Evolutionary conservation across 2,113 vertebrate genomes (phyloP).

Genomic region (Saiga tatarica): DNA sequence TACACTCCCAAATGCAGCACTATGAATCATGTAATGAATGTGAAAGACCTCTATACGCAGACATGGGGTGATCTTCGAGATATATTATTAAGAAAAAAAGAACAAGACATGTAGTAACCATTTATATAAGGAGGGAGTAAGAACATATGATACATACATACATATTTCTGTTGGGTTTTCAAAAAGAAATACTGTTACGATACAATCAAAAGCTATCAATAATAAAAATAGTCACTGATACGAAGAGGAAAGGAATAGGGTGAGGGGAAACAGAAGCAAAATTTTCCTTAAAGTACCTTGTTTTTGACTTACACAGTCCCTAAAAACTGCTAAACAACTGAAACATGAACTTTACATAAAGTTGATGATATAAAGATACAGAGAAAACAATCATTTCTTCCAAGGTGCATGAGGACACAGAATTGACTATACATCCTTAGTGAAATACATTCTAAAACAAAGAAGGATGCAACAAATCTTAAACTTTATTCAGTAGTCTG

Average conservation of each 20-base stretch:
- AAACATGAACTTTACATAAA: background rate
- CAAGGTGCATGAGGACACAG: background rate
- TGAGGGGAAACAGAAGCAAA: background rate
- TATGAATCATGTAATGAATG: background rate
- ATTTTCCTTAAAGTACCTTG: background rate
- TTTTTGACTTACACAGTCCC: background rate
- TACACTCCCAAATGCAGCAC: background rate
- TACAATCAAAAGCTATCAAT: background rate
- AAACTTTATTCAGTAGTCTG: background rate
- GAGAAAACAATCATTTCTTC: background rate
- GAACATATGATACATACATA: background rate
- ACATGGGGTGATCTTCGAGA: background rate
- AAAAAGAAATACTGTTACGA: slow-evolving; percentile 24
- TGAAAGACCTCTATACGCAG: background rate
- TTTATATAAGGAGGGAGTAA: background rate
- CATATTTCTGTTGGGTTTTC: background rate
- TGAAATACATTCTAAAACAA: slow-evolving; percentile 28
- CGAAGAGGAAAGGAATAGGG: background rate
- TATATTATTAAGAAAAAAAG: background rate
- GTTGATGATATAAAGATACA: background rate
- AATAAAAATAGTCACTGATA: background rate
- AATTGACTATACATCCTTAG: background rate
- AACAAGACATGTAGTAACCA: background rate
- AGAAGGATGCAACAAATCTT: background rate
- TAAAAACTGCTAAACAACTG: slow-evolving; percentile 2